Evolutionary conservation across 23 tunicate species (phyloP), one percentile per base, ranked within the genome.

Genomic region (Ascidia mentula): DNA sequence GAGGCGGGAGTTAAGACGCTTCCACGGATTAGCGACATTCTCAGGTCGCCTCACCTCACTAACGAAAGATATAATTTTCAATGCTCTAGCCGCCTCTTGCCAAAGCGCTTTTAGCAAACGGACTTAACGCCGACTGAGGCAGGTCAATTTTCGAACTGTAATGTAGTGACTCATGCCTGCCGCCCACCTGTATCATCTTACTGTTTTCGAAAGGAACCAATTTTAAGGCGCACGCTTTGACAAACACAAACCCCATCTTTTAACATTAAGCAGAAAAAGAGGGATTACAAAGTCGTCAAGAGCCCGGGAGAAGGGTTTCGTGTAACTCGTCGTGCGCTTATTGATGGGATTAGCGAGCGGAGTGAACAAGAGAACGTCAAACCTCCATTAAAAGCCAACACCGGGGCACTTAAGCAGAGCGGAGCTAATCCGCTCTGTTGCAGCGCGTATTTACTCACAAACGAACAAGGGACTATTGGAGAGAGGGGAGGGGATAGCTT

Each of bases 361-460:
- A n/a, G n/a, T n/a, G n/a, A n/a, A n/a, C n/a, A n/a, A n/a, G n/a
- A n/a, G n/a, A n/a, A 20, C 65, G 65, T 3, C 65, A 53, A 20
- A 26, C 65, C 65, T 53, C 65, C 65, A 53, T 53, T 53, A 53
- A 53, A 53, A 53, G 65, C 65, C 65, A 28, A 53, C 24, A 28
- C 12, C 13, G 28, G 13, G 65, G 65, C 65, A 53, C 65, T 53
- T 53, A 53, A 53, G 65, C 65, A 53, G 28, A 53, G 65, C 65
- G 65, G 28, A 53, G 65, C 65, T 53, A 53, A 53, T 53, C 65
- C 65, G 65, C 65, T 53, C 65, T 53, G 65, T 53, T 53, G 28
- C 65, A 53, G 13, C 65, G 65, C 65, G 65, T 53, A 53, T 53
- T 53, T 53, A 53, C 65, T 53, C 65, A 53, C 65, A 53, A 28